Evolutionary conservation across 2,113 vertebrate genomes (phyloP), one percentile per base, ranked within the genome.

Genomic region (Suricata suricatta): DNA sequence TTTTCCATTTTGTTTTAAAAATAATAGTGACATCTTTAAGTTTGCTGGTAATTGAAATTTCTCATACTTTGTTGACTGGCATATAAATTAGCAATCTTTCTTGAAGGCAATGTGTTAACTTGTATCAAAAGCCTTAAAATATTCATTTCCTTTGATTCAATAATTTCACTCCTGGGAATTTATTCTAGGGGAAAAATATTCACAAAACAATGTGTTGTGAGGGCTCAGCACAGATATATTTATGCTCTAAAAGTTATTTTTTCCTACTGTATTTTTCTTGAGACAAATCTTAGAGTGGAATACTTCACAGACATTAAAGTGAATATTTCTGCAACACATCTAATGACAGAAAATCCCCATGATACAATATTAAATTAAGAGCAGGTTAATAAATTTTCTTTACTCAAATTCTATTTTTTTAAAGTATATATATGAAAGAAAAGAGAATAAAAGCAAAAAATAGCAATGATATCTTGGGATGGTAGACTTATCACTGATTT

Each of bases 81-180:
- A 86, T 72, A 68, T 90, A 96, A 91, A 85, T 86, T 87, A 77
- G 3, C 29, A 57, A 38, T 69, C 17, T 95, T 96, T 86, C 60
- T 47, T 74, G 44, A 91, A 96, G 72, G 25, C 23, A 94, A 21
- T 86, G 71, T 96, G 23, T 31, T 96, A 74, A 81, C 90, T 92
- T 64, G 27, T 74, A 52, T 93, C 41, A 91, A 92, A 94, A 93
- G 23, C 23, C 54, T 94, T 97, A 91, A 96, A 97, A 91, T 97
- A 97, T 57, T 98, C 60, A 89, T 97, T 95, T 96, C 16, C 21
- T 97, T 95, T 97, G 76, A 94, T 87, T 96, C 6, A 50, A 13
- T 96, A 60, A 86, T 97, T 96, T 96, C 14, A 83, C 27, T 84
- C 76, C 64, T 88, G 64, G 27, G 13, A 88, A 88, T 93, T 96